Base-by-base conservation (phyloP, 2,113 vertebrate species). In the Scomber japonicus region DNA sequence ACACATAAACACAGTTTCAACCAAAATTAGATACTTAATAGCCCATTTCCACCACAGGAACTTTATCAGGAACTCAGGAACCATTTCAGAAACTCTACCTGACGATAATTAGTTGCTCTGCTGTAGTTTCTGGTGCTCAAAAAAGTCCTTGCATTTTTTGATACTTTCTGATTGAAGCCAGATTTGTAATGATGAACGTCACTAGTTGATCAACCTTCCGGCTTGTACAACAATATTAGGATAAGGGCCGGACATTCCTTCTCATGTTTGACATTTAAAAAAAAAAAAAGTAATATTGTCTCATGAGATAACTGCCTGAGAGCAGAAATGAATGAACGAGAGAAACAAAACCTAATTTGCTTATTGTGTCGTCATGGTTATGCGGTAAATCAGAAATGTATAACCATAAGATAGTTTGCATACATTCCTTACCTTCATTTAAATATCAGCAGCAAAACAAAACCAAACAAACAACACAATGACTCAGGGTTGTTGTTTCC, bases 1-100 rank as follows among this genome's bases (percentile, higher is more conserved):
- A 31, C 64, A 75, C 51, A 2, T 14, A 45, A 53, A 55, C 74
- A 59, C 54, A 31, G 27, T 68, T 44, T 40, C 1, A 56, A 27
- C 48, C 2, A 5, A 6, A 19, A 63, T 24, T 68, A 59, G 14
- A 64, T 64, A 15, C 30, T 50, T 7, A 76, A 62, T 27, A 75
- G 49, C 56, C 64, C 40, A 0, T 50, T 81, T 69, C 51, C 21
- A 72, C 54, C 19, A 1, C 59, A 60, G 51, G 50, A 84, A 79
- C 11, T 55, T 56, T 67, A 69, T 63, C 35, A 64, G 11, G 31
- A 46, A 69, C 53, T 12, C 49, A 67, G 46, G 44, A 76, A 78
- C 61, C 3, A 3, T 59, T 72, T 69, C 11, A 64, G 48, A 57
- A 66, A 17, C 45, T 50, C 15, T 31, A 24, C 35, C 3, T 31